Conservation (phyloP, 2,797 vertebrate genomes). For the Myotis planiceps region DNA sequence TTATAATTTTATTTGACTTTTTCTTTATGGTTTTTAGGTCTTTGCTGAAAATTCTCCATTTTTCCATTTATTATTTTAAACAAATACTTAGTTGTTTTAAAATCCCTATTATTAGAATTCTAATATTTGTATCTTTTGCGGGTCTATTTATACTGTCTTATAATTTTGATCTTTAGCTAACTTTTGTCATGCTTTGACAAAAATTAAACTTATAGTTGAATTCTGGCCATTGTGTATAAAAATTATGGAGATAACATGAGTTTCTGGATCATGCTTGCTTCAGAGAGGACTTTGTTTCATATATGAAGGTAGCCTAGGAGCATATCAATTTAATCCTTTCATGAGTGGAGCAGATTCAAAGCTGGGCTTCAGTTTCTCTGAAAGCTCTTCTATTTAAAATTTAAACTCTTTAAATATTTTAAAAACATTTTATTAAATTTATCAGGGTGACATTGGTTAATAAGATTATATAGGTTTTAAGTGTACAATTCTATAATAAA, state of each 20-base stretch:
- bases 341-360: background rate
- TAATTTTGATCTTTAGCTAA: background rate
- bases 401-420: background rate
- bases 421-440: background rate
- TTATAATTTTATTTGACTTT: background rate
- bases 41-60: background rate
- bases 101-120: background rate
- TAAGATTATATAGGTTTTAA: background rate
- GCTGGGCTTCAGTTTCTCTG: background rate
- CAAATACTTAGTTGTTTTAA: background rate
- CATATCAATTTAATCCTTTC: background rate
- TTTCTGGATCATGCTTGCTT: background rate
- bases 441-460: background rate
- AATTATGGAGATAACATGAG: background rate
- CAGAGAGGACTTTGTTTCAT: background rate
- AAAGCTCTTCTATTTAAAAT: background rate
- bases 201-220: background rate
- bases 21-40: background rate
- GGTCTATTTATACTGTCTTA: background rate
- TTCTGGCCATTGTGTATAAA: background rate
- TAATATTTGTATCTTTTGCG: background rate
- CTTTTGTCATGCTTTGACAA: background rate
- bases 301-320: background rate
- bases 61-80: background rate
- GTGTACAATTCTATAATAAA: background rate